Evolutionary conservation across 2,888 invertebrate species (phyloP).

Genomic region (Andrena minutula): DNA sequence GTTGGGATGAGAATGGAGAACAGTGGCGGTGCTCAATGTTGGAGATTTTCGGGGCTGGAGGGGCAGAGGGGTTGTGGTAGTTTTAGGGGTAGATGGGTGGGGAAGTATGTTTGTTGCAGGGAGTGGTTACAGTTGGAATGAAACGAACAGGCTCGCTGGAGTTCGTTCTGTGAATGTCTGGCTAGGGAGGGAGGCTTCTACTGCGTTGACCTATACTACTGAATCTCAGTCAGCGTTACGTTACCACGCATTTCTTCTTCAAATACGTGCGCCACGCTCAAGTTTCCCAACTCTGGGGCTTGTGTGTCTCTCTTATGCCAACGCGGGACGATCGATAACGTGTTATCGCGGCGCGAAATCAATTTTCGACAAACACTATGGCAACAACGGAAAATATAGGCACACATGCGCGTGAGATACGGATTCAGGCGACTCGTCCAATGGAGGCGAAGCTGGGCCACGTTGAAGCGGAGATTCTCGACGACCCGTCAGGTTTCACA

Average conservation of each 20-base stretch:
- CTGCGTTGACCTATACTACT: neutral
- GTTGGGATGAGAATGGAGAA: neutral
- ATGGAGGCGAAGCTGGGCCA: too few species aligned
- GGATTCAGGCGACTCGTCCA: too few species aligned
- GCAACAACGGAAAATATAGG: too few species aligned
- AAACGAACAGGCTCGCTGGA: neutral
- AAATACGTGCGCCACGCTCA: neutral
- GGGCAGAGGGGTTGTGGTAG: neutral
- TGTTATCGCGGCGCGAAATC: too few species aligned
- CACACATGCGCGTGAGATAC: too few species aligned
- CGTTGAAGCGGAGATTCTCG: too few species aligned
- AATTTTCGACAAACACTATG: too few species aligned
- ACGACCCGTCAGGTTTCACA: too few species aligned
- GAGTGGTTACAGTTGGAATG: conserved; percentile 3
- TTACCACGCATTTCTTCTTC: neutral
- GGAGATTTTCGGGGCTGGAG: neutral
- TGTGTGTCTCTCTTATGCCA: neutral
- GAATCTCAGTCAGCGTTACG: neutral
- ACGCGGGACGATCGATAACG: too few species aligned
- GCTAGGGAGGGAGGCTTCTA: neutral
- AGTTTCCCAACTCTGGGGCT: neutral
- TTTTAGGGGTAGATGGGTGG: neutral
- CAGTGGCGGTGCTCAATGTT: neutral
- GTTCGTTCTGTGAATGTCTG: conserved; percentile 6
- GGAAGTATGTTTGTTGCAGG: conserved; percentile 1